A percentile compares a stretch with the other conserved stretches of the same genome.
Conservation (phyloP, 2,888 invertebrate species). For the Amphipyra tragopoginis region DNA sequence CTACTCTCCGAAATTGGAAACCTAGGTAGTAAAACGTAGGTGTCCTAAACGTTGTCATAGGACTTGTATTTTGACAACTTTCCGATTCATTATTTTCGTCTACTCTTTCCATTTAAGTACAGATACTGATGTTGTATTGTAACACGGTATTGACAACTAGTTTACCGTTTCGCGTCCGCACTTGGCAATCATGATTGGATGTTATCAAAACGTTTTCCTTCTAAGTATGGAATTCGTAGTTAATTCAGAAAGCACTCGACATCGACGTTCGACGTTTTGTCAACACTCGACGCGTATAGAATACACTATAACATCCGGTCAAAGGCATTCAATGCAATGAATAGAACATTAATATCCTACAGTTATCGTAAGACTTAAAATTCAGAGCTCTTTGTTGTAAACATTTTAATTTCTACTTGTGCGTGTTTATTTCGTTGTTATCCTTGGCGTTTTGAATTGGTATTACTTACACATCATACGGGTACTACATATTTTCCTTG, state of each 20-base stretch:
- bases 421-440: background rate
- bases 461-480: background rate
- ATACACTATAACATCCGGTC: conserved; percentile 73
- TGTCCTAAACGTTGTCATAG: conserved; percentile 9
- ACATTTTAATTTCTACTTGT: conserved; percentile 17
- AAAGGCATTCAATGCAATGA: conserved; percentile 42
- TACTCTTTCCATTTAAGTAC: background rate
- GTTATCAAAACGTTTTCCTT: conserved; percentile 55
- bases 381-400: conserved; percentile 27
- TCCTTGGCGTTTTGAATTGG: background rate
- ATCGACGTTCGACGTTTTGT: conserved; percentile 67
- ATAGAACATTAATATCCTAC: conserved; percentile 53
- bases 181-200: conserved; percentile 19
- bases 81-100: conserved; percentile 7
- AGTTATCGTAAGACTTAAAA: conserved; percentile 36
- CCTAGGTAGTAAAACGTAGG: conserved; percentile 17
- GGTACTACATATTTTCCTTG: conserved; percentile 1
- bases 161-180: conserved; percentile 37
- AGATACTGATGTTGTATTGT: background rate
- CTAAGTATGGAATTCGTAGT: conserved; percentile 49
- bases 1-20: conserved; percentile 27
- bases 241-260: conserved; percentile 46
- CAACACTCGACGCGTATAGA: conserved; percentile 68
- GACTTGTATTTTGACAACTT: background rate
- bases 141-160: conserved; percentile 17